phyloP scores from a whole-genome alignment of 2,888 invertebrate genomes.

The Bedellia somnulentella region DNA sequence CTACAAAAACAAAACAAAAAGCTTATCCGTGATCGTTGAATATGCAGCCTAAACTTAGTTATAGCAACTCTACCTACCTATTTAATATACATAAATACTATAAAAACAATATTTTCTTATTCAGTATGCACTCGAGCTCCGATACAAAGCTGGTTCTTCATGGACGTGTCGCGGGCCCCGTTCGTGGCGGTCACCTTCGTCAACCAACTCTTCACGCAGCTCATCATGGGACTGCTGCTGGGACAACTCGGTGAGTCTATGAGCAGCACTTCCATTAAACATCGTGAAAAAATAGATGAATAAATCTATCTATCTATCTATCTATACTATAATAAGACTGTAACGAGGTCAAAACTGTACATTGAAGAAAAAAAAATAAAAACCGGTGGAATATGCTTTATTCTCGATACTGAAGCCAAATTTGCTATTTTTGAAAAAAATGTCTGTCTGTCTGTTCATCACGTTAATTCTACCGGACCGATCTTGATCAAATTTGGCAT shows the following conservation, averaged over 20 bases:
- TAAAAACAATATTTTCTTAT: neutral
- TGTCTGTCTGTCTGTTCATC: too few relatives aligned
- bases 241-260: slow-evolving; percentile 34
- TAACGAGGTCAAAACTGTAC: too few relatives aligned
- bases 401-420: too few relatives aligned
- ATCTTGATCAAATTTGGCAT: too few relatives aligned
- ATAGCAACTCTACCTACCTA: neutral
- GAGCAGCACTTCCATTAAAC: too few relatives aligned
- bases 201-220: slow-evolving; percentile 25
- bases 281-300: too few relatives aligned
- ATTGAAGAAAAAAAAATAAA: too few relatives aligned
- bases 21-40: neutral
- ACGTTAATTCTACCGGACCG: too few relatives aligned
- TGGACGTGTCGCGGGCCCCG: slow-evolving; percentile 19
- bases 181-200: slow-evolving; percentile 23
- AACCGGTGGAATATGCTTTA: neutral
- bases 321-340: too few relatives aligned
- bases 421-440: too few relatives aligned
- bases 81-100: neutral
- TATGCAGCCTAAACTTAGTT: too few relatives aligned
- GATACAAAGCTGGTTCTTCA: slow-evolving; percentile 30
- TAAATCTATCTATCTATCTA: too few relatives aligned
- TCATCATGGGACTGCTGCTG: slow-evolving; percentile 34
- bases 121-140: slow-evolving; percentile 32
- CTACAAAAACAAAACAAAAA: neutral